phyloP scores from a whole-genome alignment of 2,888 invertebrate genomes.

The Temnothorax rugatulus region DNA sequence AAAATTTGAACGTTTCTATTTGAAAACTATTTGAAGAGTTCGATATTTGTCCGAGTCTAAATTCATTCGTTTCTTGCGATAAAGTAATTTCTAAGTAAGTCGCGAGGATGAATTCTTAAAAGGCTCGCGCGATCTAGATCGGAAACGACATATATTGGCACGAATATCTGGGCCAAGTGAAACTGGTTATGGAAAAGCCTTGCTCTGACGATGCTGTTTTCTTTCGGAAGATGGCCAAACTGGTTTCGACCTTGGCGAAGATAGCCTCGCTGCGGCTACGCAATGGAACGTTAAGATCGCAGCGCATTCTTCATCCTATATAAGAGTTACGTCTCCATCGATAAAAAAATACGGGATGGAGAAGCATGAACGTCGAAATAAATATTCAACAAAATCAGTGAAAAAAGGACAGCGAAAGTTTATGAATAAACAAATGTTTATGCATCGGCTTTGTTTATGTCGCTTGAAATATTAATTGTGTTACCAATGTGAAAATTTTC shows the following conservation, averaged over 20 bases:
- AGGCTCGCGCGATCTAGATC: constrained; percentile 32
- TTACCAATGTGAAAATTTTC: constrained; percentile 13
- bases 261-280: constrained; percentile 61
- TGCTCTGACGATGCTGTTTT: constrained; percentile 69
- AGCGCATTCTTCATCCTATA: constrained; percentile 34
- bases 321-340: not conserved
- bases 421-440: constrained; percentile 5
- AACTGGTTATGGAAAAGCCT: constrained; percentile 78
- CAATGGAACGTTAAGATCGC: constrained; percentile 69
- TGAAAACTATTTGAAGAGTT: constrained; percentile 9
- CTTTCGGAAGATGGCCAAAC: constrained; percentile 73
- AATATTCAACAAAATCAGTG: not conserved
- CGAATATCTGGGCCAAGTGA: constrained; percentile 76
- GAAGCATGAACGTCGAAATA: not conserved
- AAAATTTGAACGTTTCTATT: not conserved
- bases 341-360: not conserved
- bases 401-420: not conserved
- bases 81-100: constrained; percentile 17
- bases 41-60: too few species aligned
- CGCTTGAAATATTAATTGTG: constrained; percentile 28
- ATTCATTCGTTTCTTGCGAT: constrained; percentile 13
- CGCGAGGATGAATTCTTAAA: constrained; percentile 39
- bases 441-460: not conserved
- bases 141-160: constrained; percentile 60
- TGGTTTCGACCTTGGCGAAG: constrained; percentile 65